Evolutionary conservation across 2,113 vertebrate species (phyloP), one percentile per base, ranked within the genome.

Genomic region (Gambusia affinis): DNA sequence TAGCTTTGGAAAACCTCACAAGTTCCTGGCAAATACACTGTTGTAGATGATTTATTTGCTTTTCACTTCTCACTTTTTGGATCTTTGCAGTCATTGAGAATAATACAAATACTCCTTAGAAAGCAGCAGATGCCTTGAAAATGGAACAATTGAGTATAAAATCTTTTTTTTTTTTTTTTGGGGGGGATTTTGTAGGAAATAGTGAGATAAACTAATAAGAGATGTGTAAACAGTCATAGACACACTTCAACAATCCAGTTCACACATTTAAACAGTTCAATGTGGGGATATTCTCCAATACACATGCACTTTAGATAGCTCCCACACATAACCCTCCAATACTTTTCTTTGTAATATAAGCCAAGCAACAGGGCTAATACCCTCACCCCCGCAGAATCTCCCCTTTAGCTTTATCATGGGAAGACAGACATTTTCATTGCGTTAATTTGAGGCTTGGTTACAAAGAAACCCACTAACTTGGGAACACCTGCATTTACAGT

Each of bases 401-500:
- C 70, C 70, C 85, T 79, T 80, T 80, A 86, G 54, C 83, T 81
- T 66, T 64, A 71, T 75, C 15, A 72, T 74, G 72, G 80, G 63
- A 87, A 79, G 68, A 82, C 44, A 80, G 80, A 80, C 73, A 71
- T 87, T 91, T 82, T 80, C 51, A 86, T 83, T 67, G 76, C 69
- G 76, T 91, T 90, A 84, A 88, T 85, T 88, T 91, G 84, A 89
- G 78, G 87, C 72, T 88, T 86, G 78, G 77, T 87, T 87, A 83
- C 80, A 85, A 72, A 84, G 79, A 86, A 85, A 91, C 86, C 85
- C 86, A 72, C 79, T 85, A 85, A 76, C 60, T 85, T 90, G 87
- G 88, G 87, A 77, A 79, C 90, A 91, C 85, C 80, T 92, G 87
- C 79, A 84, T 73, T 90, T 89, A 82, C 85, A 85, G 86, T 85